These are phyloP conservation scores for Cardinalis cardinalis DNA, from an alignment of 2,113 vertebrate species.

Conservation along the genomic window DNA sequence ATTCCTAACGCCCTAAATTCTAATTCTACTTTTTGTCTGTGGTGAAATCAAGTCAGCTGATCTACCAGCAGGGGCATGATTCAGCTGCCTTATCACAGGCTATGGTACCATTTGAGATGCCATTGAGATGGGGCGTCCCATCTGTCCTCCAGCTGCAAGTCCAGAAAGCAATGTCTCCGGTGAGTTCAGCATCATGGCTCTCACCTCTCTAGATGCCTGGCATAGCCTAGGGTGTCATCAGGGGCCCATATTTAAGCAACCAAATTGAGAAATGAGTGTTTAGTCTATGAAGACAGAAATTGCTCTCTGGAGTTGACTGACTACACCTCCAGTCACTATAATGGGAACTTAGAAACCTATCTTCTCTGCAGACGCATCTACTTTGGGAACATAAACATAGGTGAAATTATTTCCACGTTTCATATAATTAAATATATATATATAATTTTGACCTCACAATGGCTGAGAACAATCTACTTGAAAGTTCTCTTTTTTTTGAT, in stretches of 20 bases:
- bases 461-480: not conserved
- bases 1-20: not conserved
- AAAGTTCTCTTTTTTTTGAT: not conserved
- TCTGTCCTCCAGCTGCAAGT: not conserved
- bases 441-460: not conserved
- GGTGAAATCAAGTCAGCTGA: not conserved
- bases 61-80: not conserved
- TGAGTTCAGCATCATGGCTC: not conserved
- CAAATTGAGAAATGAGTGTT: fast-evolving
- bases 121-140: fast-evolving
- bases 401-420: not conserved
- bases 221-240: not conserved
- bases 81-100: not conserved
- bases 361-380: not conserved
- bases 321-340: too few relatives aligned
- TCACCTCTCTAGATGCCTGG: not conserved
- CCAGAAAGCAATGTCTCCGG: not conserved
- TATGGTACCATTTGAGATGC: not conserved
- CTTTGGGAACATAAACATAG: not conserved
- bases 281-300: not conserved
- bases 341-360: not conserved
- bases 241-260: not conserved
- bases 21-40: not conserved
- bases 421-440: not conserved
- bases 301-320: not conserved